Evolutionary conservation across 2,888 invertebrate genomes (phyloP), one percentile per base, ranked within the genome.

Genomic region (Drosophila tripunctata): DNA sequence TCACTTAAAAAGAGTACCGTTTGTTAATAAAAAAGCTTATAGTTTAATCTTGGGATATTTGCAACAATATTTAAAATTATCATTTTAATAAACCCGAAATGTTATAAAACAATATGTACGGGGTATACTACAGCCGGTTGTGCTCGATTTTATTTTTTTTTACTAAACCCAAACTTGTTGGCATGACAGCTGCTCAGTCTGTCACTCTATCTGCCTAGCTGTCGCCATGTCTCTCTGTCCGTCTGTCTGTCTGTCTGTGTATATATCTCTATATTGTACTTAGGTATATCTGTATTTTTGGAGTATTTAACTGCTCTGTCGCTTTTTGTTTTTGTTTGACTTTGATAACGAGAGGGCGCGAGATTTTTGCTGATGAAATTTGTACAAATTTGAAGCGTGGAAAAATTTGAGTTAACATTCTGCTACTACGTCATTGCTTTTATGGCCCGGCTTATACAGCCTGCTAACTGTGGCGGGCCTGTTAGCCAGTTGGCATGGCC

Each of bases 361-460:
- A 77, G 66, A 67, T 68, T 64, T n/a, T 24, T 52, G 63, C 51
- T 61, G 55, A 54, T 62, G 84, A 78, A 75, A 81, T 81, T 81
- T 75, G 68, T 47, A 78, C 56, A 74, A 81, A 81, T 60, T 67
- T 58, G 7, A 36, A 71, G 75, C 79, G 75, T 87, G 79, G 75
- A 81, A 81, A 80, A 87, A 81, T 87, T 87, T 68, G 54, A 51
- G 30, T 51, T 47, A 50, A 60, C 60, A 27, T 41, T 72, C 14
- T 43, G 64, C 68, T 54, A 62, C 68, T 54, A 81, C 78, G 67
- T 80, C 78, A 86, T 64, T 62, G 30, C 65, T 60, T 77, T 83
- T 67, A 80, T 67, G 15, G 61, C 62, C 62, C 33, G 67, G 68
- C 67, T 64, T 65, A 64, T 36, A 35, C n/a, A n/a, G n/a, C n/a